Base-by-base conservation (phyloP, 2,888 invertebrate species). In the Dynastes maya region DNA sequence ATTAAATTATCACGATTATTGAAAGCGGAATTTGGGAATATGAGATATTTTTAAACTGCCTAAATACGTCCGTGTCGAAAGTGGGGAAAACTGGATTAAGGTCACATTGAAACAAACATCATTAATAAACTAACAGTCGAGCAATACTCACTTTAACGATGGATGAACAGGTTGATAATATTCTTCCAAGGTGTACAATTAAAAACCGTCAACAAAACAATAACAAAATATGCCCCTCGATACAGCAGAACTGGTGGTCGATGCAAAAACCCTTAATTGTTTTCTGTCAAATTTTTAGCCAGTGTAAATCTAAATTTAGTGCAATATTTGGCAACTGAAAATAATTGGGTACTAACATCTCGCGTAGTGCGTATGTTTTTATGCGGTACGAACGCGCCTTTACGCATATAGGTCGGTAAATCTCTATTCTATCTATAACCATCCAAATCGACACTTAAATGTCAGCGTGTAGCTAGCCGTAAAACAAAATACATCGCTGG, bases 251-350 rank as follows among this genome's bases (percentile, higher is more conserved):
- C 72, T 49, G 72, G 72, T 74, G 72, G 72, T 74, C 72, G 72
- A 45, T 74, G 63, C 71, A n/a, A n/a, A n/a, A n/a, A n/a, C n/a
- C n/a, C n/a, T n/a, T n/a, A n/a, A n/a, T n/a, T n/a, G n/a, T n/a
- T n/a, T n/a, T n/a, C n/a, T n/a, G n/a, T n/a, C n/a, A n/a, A n/a
- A n/a, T n/a, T n/a, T n/a, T n/a, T n/a, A n/a, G 78, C 63, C 22
- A 27, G 70, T 72, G 51, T 72, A 78, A 70, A 71, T 76, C 79
- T 79, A 79, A 79, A 79, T 79, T 67, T 79, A 79, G 79, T 71
- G 63, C 76, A 70, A 55, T 76, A 75, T 79, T 79, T 79, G 79
- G 79, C 79, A 79, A 76, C 55, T 37, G 64, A 72, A 74, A 78
- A 51, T 72, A 76, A 76, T 76, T 75, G 64, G 65, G 58, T 68